Base-by-base conservation (phyloP, 30 jellyfish, hydroid and myxozoan species). In the Aurelia coerulea region DNA sequence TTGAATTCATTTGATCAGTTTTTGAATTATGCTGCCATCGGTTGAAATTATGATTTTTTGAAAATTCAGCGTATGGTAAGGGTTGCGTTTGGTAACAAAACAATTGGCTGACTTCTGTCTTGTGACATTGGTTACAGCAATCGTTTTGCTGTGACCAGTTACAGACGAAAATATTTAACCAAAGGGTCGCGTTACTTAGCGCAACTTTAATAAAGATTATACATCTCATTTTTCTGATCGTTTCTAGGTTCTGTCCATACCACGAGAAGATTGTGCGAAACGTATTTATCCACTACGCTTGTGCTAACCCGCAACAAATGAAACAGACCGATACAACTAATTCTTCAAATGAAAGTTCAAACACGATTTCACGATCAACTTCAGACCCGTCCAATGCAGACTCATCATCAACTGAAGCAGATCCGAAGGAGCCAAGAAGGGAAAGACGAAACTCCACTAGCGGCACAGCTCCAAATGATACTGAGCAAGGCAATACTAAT, bases 201-300 rank as follows among this genome's bases (percentile, higher is more conserved):
- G 11, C 56, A 46, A 0, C 8, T 46, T 46, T 46, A 14, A 46
- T 46, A 9, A 9, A 46, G 8, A 46, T 46, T 46, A 23, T 23
- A 60, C 70, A 17, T 60, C 11, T 60, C 35, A 60, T 12, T n/a
- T 9, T 60, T 17, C 70, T 60, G 31, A n/a, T 63, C n/a, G 5
- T 18, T 53, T 82, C 54, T 49, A 84, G 93, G 85, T 84, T 84
- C 58, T 84, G 93, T 49, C 8, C 83, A 34, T 84, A 84, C 42
- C 93, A 84, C 62, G 87, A 73, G 46, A 63, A 84, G 19, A 87
- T 84, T 12, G 80, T 84, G 34, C 78, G 82, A 41, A 87, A 59
- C 34, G 93, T 84, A 12, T 77, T 53, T 49, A 73, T 41, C 42
- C 80, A 70, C 63, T 62, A 71, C 18, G 76, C 93, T 3, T 29